Evolutionary conservation across 1,140 invertebrate genomes (phyloP), one percentile per base, ranked within the genome.

Genomic region (Drosophila seguyi): DNA sequence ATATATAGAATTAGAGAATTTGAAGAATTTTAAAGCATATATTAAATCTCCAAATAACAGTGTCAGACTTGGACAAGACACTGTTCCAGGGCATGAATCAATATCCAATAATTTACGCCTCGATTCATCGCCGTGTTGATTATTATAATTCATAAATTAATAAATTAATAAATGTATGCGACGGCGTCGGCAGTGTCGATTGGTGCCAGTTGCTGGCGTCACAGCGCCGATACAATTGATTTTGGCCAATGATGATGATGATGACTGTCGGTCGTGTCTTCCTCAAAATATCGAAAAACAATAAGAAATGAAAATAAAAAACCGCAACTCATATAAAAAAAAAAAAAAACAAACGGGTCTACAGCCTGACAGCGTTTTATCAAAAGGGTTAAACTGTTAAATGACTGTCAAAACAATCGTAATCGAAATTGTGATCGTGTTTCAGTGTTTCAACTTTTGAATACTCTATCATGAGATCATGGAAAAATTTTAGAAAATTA

Each of bases 71-170:
- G n/a, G n/a, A n/a, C n/a, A n/a, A 69, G 22, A 52, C 65, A 1
- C 45, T 18, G 18, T 7, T 6, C 20, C 20, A 4, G 22, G 16
- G n/a, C 56, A 60, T 42, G 61, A 42, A 60, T 63, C 56, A 39
- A 63, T 25, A 42, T 18, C n/a, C 61, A 39, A 52, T 50, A 38
- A 67, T 53, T 67, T 67, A 67, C 66, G 47, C 36, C 14, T 53
- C n/a, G 45, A 67, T 36, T 36, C 61, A 61, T 16, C 39, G 62
- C 22, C 39, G 31, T 34, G 41, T 47, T 71, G 63, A 69, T 72
- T 57, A 71, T 72, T 34, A 72, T 68, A 71, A 71, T 56, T 68
- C 34, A 71, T 71, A 71, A 71, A 71, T 68, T 68, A 67, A 66
- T 71, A 71, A 56, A 71, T 71, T 68, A 71, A 72, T 72, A 72